Evolutionary conservation across 1,140 invertebrate genomes (phyloP), one percentile per base, ranked within the genome.

Genomic region (Euglossa dilemma): DNA sequence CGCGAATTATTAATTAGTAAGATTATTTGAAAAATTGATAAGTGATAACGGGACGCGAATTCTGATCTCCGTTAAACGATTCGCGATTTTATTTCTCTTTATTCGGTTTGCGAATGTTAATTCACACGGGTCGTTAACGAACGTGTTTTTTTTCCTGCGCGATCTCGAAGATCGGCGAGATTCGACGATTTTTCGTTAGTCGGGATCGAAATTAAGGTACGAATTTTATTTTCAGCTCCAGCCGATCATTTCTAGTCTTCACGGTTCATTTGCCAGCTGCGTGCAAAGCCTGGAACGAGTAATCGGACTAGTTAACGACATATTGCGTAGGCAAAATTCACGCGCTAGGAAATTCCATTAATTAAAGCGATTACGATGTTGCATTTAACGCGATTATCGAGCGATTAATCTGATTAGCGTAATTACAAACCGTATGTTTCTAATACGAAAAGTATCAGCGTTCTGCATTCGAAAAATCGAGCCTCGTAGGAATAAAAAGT

Each of bases 331-430:
- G 9, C 4, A 23, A 69, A 69, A 69, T 78, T 78, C 56, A 23
- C 52, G 11, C 43, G 36, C 25, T 59, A 9, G 16, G 25, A 45
- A 67, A 67, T 67, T 67, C 75, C 57, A 57, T 59, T 50, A 36
- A 79, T 79, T 36, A 50, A 77, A 28, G 11, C 43, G 52, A 50
- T 61, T 23, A 7, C 47, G 12, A 45, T 47, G 36, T 45, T 36
- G 36, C 52, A 7, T 5, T 23, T 43, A 28, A 43, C 63, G 75
- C 45, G 14, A 56, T 54, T 45, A 66, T n/a, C 28, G n/a, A 61
- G 2, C 1, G 36, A 76, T 64, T 20, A 12, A 36, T 64, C 28
- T 50, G 54, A 79, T 79, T 59, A 79, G n/a, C 66, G n/a, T 16
- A 69, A 56, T 57, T 47, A 25, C 47, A 23, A 54, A 79, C 45